Percentiles rank a stretch among this genome's conserved stretches.
Conservation (phyloP, 2,888 invertebrate genomes). For the Mimumesa dahlbomi region DNA sequence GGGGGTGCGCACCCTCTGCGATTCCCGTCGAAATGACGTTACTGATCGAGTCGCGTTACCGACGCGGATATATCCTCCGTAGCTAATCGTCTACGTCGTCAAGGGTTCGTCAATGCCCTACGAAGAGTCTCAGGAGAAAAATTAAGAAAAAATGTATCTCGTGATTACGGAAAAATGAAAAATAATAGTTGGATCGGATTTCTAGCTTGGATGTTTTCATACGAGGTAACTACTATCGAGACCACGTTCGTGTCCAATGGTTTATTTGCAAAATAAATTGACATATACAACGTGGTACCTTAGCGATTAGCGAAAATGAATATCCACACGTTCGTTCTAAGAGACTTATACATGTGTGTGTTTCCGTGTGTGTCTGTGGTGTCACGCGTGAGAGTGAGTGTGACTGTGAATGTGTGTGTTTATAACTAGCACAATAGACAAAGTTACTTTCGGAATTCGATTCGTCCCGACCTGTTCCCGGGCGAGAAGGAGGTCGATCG, state of each 20-base stretch:
- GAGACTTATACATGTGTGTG: conserved; percentile 17
- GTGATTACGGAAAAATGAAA: not conserved
- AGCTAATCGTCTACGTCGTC: not conserved
- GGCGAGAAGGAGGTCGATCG: conserved; percentile 3
- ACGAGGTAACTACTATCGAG: not conserved
- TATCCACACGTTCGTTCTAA: conserved; percentile 62
- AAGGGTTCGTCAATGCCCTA: not conserved
- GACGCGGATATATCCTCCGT: conserved; percentile 15
- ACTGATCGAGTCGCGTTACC: conserved; percentile 18
- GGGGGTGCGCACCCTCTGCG: conserved; percentile 19
- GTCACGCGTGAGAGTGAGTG: no score
- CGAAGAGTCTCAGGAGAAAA: not conserved
- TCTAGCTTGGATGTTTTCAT: not conserved
- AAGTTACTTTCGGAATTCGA: conserved; percentile 69
- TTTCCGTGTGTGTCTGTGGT: not conserved
- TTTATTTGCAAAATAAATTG: conserved; percentile 79
- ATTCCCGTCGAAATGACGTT: not conserved
- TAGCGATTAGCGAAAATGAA: conserved; percentile 71
- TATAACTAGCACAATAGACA: conserved; percentile 59
- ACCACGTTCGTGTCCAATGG: conserved; percentile 55
- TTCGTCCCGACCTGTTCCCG: conserved; percentile 46
- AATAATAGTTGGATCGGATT: no score
- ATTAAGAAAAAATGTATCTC: not conserved
- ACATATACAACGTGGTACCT: conserved; percentile 76
- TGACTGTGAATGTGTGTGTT: conserved; percentile 19